Base-by-base conservation (phyloP, 1,140 invertebrate genomes). In the Drosophila nikananu region DNA sequence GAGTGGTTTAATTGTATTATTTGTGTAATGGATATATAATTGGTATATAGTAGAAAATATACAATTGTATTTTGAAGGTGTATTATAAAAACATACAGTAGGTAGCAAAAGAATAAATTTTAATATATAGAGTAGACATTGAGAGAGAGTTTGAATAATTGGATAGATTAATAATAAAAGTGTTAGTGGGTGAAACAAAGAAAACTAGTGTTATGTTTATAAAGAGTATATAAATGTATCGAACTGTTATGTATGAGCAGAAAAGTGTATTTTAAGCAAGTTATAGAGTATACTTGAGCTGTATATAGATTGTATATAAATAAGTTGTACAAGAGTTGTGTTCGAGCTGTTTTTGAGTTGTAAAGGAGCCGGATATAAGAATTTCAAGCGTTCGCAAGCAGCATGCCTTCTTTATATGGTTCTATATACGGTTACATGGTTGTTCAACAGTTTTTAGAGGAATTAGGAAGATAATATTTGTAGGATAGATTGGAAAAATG, bases 381-480 rank as follows among this genome's bases (percentile, higher is more conserved):
- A 32, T 46, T 55, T 42, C 27, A 86, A 71, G 81, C 84, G 68
- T 72, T 81, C 64, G 48, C 83, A 87, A 84, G 84, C 83, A 87
- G 77, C 83, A 87, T 87, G 83, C 83, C 65, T 42, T 71, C 44
- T 67, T 67, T 21, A 39, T 49, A 61, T 25, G 9, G 30, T 48
- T 19, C 41, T 52, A 37, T 39, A 37, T 63, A 48, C 32, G 52
- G 23, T 39, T 55, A 42, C 4, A 51, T 35, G 35, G 41, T 71
- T 51, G 60, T 57, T 54, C 49, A 44, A 25, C 15, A 55, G 54
- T 39, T 59, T 35, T 72, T 61, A 58, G 15, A 32, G 71, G 27
- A 75, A 35, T 62, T 46, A 48, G 42, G 59, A 58, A 65, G 62
- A 51, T 41, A 55, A 32, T 44, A 54, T 1, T 58, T 51, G 63